phyloP scores from a whole-genome alignment of 1,140 invertebrate species.

The Grapholita molesta region DNA sequence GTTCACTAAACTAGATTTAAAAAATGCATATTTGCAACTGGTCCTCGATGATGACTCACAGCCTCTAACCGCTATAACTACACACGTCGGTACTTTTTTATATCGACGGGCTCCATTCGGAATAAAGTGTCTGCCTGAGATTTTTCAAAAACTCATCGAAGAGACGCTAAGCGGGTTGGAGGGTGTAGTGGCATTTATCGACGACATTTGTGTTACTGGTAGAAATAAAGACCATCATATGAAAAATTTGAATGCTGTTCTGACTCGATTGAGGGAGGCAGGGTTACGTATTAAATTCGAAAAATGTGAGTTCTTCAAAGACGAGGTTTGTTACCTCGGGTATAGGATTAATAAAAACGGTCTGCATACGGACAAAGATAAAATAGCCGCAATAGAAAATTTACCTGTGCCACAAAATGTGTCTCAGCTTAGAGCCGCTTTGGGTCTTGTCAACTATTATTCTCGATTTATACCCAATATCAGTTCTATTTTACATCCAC shows the following conservation, averaged over 20 bases:
- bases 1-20: background rate
- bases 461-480: conserved; percentile 2
- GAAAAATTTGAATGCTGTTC: conserved; percentile 21
- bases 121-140: conserved; percentile 28
- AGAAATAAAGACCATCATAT: conserved; percentile 19
- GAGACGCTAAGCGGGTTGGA: conserved; percentile 20
- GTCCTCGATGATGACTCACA: conserved; percentile 22
- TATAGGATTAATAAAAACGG: conserved; percentile 50
- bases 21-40: conserved; percentile 15
- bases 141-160: conserved; percentile 29
- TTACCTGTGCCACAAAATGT: conserved; percentile 45
- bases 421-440: conserved; percentile 36
- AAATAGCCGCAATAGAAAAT: conserved; percentile 52
- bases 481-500: background rate
- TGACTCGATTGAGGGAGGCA: background rate
- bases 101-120: conserved; percentile 27
- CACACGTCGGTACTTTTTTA: conserved; percentile 31
- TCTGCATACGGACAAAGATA: conserved; percentile 41
- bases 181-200: conserved; percentile 9
- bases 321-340: conserved; percentile 45
- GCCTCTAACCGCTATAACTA: conserved; percentile 23
- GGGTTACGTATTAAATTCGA: conserved; percentile 26
- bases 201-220: conserved; percentile 26
- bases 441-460: conserved; percentile 22
- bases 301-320: conserved; percentile 34